Evolutionary conservation across 2,888 invertebrate genomes (phyloP).

Genomic region (Phorcus lineatus): DNA sequence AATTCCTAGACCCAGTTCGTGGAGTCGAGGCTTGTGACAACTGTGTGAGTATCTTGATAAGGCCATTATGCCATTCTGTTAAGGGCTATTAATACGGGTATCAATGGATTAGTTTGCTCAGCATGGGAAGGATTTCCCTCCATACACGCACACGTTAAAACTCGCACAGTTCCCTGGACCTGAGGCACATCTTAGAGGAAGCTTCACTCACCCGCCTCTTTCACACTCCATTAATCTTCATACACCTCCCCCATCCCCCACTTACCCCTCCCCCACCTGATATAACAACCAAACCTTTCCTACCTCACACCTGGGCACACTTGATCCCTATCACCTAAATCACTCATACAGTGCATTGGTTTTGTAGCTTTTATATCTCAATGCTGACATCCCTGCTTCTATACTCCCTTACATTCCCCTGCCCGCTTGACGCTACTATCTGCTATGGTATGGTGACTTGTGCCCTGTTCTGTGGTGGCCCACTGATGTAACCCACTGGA

Average conservation of each 20-base stretch:
- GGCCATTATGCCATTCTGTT: background rate
- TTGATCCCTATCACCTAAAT: background rate
- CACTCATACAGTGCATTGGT: background rate
- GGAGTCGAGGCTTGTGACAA: background rate
- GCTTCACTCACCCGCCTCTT: background rate
- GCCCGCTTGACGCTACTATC: background rate
- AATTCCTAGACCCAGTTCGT: too few relatives aligned
- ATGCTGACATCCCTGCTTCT: too few relatives aligned
- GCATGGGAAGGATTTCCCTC: background rate
- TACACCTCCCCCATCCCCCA: background rate
- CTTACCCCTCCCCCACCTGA: background rate
- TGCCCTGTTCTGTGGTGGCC: conserved; percentile 22
- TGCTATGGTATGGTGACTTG: conserved; percentile 21
- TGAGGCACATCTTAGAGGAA: background rate
- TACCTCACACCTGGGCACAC: background rate
- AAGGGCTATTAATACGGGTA: background rate
- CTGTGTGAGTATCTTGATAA: background rate
- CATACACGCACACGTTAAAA: background rate
- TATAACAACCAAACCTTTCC: background rate
- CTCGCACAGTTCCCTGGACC: background rate
- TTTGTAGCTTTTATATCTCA: background rate
- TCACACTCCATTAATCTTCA: background rate
- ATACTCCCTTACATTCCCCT: background rate
- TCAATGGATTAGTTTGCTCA: background rate
- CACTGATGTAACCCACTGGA: background rate